Evolutionary conservation across 2,113 vertebrate species (phyloP), one percentile per base, ranked within the genome.

Genomic region (Alosa alosa): DNA sequence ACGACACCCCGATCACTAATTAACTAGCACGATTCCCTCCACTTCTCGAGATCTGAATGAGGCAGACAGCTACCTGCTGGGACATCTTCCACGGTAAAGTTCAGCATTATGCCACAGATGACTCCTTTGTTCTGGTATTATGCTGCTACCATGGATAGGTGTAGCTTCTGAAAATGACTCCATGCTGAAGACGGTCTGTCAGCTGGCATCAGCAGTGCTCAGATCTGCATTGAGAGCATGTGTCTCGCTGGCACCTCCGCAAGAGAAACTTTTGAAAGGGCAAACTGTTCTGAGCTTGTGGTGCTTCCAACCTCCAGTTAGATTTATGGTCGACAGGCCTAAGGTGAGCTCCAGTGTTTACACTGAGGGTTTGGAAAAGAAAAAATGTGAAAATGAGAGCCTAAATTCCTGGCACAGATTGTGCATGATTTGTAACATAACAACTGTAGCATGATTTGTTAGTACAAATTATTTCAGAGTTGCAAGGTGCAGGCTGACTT

Each of bases 1-100:
- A 64, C 49, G 84, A 85, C 85, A 81, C 85, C 82, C 88, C 85
- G 36, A 83, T 83, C 83, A 81, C 87, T 84, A 90, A 90, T 86
- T 87, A 81, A 36, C 31, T 78, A 78, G 72, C 72, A 36, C 36
- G 31, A 36, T 39, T 78, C 25, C 72, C 72, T 41, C 47, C 45
- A 78, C 41, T 9, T 15, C 39, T 45, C 41, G 44, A 25, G 83
- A n/a, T 83, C 55, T 81, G 82, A 72, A 36, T 57, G 25, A 47
- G 4, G 17, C 72, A 78, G 72, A 41, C 31, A 39, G 8, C 7
- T 45, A 49, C 49, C 31, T 68, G 17, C 64, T 39, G 72, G 72
- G 72, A 78, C 72, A 5, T 78, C 72, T 78, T 36, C 10, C 72
- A 78, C 72, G 31, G n/a, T 41, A 36, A 39, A 36, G 13, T 17